Evolutionary conservation across 2,113 vertebrate genomes (phyloP).

Genomic region (Salminus brasiliensis): DNA sequence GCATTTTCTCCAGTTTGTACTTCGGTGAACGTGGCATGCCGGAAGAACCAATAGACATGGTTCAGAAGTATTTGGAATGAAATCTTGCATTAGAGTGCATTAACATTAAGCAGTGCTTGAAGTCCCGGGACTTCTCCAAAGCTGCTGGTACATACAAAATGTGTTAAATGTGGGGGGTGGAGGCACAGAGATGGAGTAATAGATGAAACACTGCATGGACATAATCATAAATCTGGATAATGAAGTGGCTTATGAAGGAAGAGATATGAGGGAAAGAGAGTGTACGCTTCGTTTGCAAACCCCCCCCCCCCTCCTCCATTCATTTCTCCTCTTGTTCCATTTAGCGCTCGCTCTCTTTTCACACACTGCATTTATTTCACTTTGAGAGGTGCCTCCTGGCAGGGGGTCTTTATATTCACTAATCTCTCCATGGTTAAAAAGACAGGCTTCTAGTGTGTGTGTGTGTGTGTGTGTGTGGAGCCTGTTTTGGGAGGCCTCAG

Average conservation of each 20-base stretch:
- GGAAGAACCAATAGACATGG: too few species aligned
- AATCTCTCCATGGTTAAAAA: slow-evolving; percentile 53
- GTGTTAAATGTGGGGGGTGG: too few species aligned
- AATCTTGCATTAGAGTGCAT: too few species aligned
- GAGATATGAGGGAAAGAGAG: not conserved
- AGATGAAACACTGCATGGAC: slow-evolving; percentile 1
- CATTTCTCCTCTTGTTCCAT: slow-evolving; percentile 37
- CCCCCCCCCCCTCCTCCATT: slow-evolving; percentile 18
- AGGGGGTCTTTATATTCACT: slow-evolving; percentile 52
- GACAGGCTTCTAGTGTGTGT: slow-evolving; percentile 25
- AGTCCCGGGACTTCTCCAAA: too few species aligned
- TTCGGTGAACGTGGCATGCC: too few species aligned
- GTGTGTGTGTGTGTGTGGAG: slow-evolving; percentile 17
- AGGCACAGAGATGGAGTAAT: slow-evolving; percentile 3
- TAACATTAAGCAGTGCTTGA: too few species aligned
- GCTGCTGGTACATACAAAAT: too few species aligned
- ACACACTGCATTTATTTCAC: slow-evolving; percentile 48
- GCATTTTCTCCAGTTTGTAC: too few species aligned
- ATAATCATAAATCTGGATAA: slow-evolving; percentile 35
- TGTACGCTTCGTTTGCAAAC: slow-evolving; percentile 37
- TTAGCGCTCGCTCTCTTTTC: slow-evolving; percentile 27
- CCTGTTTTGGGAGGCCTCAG: not conserved
- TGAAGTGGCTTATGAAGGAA: slow-evolving; percentile 30
- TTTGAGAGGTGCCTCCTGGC: slow-evolving; percentile 47
- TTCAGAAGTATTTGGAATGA: too few species aligned